phyloP scores from a whole-genome alignment of 2,888 invertebrate species.

The Drosophila ustulata region DNA sequence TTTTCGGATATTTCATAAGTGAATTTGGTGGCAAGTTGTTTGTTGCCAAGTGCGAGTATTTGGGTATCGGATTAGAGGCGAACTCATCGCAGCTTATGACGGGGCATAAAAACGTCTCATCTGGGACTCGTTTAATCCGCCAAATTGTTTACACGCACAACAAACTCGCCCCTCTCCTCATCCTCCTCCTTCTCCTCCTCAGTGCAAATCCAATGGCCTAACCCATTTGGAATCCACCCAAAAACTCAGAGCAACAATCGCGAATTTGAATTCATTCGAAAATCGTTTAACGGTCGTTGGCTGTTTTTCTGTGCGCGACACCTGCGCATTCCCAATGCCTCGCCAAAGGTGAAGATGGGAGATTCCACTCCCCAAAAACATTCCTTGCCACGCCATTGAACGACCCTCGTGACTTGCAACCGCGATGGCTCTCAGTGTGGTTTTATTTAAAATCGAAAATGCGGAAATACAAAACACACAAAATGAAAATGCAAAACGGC shows the following conservation, averaged over 20 bases:
- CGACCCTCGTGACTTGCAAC: constrained; percentile 63
- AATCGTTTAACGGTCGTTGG: constrained; percentile 76
- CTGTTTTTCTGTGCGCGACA: constrained; percentile 66
- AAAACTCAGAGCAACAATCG: constrained; percentile 61
- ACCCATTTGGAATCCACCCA: not conserved
- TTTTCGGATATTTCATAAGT: constrained; percentile 2
- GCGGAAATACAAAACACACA: constrained; percentile 60
- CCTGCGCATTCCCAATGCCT: constrained; percentile 72
- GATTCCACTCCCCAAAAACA: not conserved
- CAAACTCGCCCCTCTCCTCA: not conserved
- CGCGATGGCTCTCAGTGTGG: constrained; percentile 33
- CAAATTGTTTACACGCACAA: constrained; percentile 73
- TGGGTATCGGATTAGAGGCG: constrained; percentile 47
- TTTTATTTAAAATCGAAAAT: constrained; percentile 82
- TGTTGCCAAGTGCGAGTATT: constrained; percentile 15
- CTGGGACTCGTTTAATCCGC: constrained; percentile 80
- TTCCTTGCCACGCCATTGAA: constrained; percentile 8
- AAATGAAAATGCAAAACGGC: constrained; percentile 55
- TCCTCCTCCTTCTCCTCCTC: not conserved
- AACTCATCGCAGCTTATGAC: constrained; percentile 62
- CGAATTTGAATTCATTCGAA: constrained; percentile 80
- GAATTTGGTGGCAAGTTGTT: constrained; percentile 5
- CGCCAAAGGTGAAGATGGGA: constrained; percentile 26
- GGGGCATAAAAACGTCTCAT: constrained; percentile 75
- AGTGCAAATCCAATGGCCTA: constrained; percentile 14